Evolutionary conservation across 2,888 invertebrate species (phyloP).

Genomic region (Parnassius glacialis): DNA sequence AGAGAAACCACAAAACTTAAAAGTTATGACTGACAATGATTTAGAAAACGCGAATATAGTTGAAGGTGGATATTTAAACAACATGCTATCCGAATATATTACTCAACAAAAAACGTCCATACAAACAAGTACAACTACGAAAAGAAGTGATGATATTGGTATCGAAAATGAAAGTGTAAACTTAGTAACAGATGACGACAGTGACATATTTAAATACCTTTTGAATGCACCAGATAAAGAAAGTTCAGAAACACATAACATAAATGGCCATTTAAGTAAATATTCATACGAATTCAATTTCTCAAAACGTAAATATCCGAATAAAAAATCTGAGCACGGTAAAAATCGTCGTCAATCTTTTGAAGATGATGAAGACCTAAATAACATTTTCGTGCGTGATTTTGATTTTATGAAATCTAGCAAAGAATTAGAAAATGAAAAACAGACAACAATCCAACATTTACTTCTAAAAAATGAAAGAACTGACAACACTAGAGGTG

Average conservation of each 20-base stretch:
- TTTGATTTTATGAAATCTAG: constrained; percentile 2
- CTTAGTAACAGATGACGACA: constrained; percentile 14
- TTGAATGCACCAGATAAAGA: constrained; percentile 11
- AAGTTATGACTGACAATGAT: constrained; percentile 10
- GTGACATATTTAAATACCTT: constrained; percentile 24
- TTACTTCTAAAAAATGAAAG: not conserved
- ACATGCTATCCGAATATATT: constrained; percentile 40
- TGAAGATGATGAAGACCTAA: constrained; percentile 4
- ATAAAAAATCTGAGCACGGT: constrained; percentile 5
- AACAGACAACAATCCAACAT: not conserved
- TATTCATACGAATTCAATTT: constrained; percentile 24
- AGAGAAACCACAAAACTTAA: constrained; percentile 12
- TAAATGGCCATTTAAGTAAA: constrained; percentile 22
- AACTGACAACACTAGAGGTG: not conserved
- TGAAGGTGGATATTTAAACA: constrained; percentile 39
- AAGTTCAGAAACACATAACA: constrained; percentile 18
- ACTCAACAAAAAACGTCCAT: constrained; percentile 27
- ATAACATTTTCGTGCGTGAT: constrained; percentile 5
- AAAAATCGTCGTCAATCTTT: not conserved
- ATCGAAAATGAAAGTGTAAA: not conserved
- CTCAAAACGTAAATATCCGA: constrained; percentile 15
- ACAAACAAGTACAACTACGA: constrained; percentile 1
- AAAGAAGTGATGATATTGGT: not conserved
- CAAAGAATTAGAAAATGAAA: not conserved
- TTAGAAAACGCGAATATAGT: constrained; percentile 23